Evolutionary conservation across 2,797 vertebrate species (phyloP), one percentile per base, ranked within the genome.

Genomic region (Microctenopoma stevenorrisi): DNA sequence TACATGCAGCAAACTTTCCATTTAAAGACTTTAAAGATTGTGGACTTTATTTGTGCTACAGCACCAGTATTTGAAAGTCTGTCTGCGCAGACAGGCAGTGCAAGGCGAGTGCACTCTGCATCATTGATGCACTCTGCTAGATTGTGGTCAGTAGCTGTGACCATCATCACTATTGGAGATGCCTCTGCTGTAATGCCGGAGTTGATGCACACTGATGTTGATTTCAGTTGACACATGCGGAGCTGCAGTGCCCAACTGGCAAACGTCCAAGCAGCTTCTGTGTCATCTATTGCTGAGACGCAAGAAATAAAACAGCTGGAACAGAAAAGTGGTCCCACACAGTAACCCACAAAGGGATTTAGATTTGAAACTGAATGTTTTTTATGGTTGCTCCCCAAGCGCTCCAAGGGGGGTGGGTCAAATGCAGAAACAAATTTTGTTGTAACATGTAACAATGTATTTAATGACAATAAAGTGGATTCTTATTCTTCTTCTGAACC

Each of bases 41-140:
- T 22, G 10, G 13, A 35, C 22, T 74, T 40, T 14, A 14, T 48
- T 15, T 54, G 22, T 46, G 46, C 15, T 55, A 10, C 37, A 11
- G 40, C 11, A 4, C 15, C 28, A 50, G 61, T 71, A 61, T 61
- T 62, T 77, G 46, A n/a, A 9, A 50, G 38, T 40, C 40, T 18
- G 48, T 55, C 15, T 49, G 40, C 63, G 47, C 38, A 64, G 47
- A 63, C 43, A 50, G 26, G 62, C 58, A 40, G 64, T 38, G 66
- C 61, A 55, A 70, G 51, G 72, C 47, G 12, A 72, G 56, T n/a
- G 44, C 56, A 73, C 14, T 63, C 53, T 82, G 64, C 78, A 83
- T 86, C 81, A 79, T 78, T 74, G 68, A 86, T 78, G 73, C 61
- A 1, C 46, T 64, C 68, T 51, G 64, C 56, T 43, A 53, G 59